Conservation (phyloP, 2,888 invertebrate species). For the Mythimna impura region DNA sequence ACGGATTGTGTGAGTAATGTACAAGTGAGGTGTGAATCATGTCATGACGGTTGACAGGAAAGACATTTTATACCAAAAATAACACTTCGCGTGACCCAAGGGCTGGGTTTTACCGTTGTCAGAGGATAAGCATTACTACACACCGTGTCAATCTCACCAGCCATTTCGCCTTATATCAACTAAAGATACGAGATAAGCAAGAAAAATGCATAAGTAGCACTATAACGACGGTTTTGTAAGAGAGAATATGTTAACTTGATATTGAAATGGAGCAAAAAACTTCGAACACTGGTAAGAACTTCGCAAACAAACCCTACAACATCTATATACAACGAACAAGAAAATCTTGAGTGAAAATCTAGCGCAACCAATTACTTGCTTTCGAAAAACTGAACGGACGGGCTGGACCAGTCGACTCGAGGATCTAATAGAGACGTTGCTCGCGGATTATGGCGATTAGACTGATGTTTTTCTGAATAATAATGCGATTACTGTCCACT, state of each 20-base stretch:
- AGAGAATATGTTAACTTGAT: not conserved
- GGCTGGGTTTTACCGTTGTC: too few relatives aligned
- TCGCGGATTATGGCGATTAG: conserved; percentile 51
- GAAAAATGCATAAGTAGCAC: too few relatives aligned
- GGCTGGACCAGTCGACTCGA: conserved; percentile 33
- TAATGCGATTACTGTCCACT: conserved; percentile 58
- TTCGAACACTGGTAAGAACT: not conserved
- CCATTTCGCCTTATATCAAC: too few relatives aligned
- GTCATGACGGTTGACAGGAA: too few relatives aligned
- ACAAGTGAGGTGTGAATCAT: not conserved
- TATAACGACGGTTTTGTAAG: not conserved
- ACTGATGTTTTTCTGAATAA: conserved; percentile 61
- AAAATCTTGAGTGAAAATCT: conserved; percentile 59
- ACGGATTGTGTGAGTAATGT: not conserved
- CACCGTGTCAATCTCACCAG: too few relatives aligned
- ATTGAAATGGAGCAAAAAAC: conserved; percentile 18
- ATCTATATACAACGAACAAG: conserved; percentile 41
- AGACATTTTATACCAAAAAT: too few relatives aligned
- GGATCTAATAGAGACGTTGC: conserved; percentile 53
- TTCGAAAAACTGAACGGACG: conserved; percentile 52
- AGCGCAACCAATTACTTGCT: conserved; percentile 52
- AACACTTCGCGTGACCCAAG: too few relatives aligned
- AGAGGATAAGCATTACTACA: too few relatives aligned
- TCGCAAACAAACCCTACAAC: conserved; percentile 33
- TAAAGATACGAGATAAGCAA: too few relatives aligned